phyloP scores from a whole-genome alignment of 2,888 invertebrate species.

The Keiferia lycopersicella region DNA sequence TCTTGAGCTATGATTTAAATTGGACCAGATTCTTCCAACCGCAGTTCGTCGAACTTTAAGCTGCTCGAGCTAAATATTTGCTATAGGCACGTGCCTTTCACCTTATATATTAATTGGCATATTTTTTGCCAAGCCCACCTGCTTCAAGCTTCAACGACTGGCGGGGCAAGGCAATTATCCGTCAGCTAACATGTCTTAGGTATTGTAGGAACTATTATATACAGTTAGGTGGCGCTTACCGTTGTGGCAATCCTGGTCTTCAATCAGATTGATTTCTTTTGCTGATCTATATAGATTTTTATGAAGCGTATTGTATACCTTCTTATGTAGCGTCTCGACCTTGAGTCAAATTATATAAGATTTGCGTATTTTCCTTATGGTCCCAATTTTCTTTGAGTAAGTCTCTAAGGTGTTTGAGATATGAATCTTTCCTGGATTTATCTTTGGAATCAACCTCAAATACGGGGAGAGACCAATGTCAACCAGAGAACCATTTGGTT shows the following conservation, averaged over 20 bases:
- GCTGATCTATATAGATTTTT: not conserved
- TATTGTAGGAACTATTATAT: slow-evolving; percentile 25
- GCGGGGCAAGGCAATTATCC: slow-evolving; percentile 2
- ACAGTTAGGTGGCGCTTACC: slow-evolving; percentile 35
- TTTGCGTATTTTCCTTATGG: no score
- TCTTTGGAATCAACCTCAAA: no score
- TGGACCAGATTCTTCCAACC: slow-evolving; percentile 8
- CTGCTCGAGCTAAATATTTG: slow-evolving; percentile 9
- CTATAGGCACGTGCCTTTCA: slow-evolving; percentile 21
- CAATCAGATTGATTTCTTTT: not conserved
- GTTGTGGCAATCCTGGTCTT: slow-evolving; percentile 17
- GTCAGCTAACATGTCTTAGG: slow-evolving; percentile 11
- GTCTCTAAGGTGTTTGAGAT: no score
- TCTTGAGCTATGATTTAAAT: not conserved
- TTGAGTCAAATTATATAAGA: no score
- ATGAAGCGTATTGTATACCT: no score
- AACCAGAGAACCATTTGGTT: no score
- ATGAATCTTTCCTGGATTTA: no score
- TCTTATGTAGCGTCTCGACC: not conserved
- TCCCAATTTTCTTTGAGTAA: no score
- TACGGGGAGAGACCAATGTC: no score
- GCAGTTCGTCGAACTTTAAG: slow-evolving; percentile 14
- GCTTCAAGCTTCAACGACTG: not conserved
- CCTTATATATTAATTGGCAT: slow-evolving; percentile 17
- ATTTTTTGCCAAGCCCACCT: slow-evolving; percentile 9